Conservation (phyloP, 2,113 vertebrate genomes). For the Boleophthalmus pectinirostris region DNA sequence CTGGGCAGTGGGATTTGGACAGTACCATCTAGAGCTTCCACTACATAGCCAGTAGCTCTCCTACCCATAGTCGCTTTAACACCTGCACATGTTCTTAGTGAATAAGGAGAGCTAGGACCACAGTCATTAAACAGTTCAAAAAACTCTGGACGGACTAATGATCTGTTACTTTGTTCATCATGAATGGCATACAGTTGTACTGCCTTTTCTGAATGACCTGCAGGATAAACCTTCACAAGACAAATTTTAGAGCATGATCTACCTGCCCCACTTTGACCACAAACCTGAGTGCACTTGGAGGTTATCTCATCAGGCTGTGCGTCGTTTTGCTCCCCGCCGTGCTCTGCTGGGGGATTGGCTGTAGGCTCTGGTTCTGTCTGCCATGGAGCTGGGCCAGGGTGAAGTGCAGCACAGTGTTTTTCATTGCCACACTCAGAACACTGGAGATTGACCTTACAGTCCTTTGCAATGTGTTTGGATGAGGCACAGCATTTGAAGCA, state of each 20-base stretch:
- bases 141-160: not conserved
- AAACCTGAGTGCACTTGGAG: not conserved
- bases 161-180: not conserved
- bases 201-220: not conserved
- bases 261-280: not conserved
- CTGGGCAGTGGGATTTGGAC: not conserved
- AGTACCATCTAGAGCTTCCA: not conserved
- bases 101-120: constrained; percentile 3
- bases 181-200: not conserved
- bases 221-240: not conserved
- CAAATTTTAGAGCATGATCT: not conserved
- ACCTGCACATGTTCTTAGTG: constrained; percentile 13
- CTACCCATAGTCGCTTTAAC: constrained; percentile 9
- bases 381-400: constrained; percentile 6
- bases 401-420: not conserved
- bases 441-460: too few species aligned
- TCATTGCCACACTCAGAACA: not conserved
- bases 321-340: too few species aligned
- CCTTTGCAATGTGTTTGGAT: not conserved
- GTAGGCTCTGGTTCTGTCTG: not conserved
- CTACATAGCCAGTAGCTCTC: constrained; percentile 6
- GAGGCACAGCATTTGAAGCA: constrained; percentile 35
- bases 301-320: not conserved
- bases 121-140: not conserved
- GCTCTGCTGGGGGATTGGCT: not conserved